Base-by-base conservation (phyloP, 2,113 vertebrate genomes). In the Okapia johnstoni region DNA sequence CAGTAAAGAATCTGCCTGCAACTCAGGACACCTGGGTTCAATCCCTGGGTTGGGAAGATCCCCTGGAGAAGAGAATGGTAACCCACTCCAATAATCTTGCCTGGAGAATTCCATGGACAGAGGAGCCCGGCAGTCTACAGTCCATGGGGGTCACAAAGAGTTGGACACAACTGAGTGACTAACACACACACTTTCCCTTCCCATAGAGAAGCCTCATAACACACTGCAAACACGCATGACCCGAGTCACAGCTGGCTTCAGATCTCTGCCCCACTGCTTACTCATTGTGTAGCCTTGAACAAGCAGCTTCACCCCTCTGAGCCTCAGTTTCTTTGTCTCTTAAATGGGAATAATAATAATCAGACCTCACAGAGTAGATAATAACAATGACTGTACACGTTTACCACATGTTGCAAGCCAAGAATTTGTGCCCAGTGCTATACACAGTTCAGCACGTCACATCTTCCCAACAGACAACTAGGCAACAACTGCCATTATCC, bases 351-450 rank as follows among this genome's bases (percentile, higher is more conserved):
- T 28, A 50, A 33, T 15, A 33, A 2, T 8, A 14, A 23, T 6
- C 52, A 7, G 0, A 15, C 11, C 36, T 66, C 43, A 23, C 2
- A 6, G 26, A 88, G 66, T 0, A 30, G 58, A 10, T 25, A 7
- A 16, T 36, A 3, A 17, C 16, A 36, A 33, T 8, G 85, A 1
- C 36, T 3, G 21, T 30, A 14, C 13, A 6, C 0, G 1, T 6
- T 54, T 14, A 19, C 4, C 25, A 0, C 1, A 0, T 28, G 33
- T 55, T 28, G 1, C 0, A 26, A 50, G 30, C 16, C n/a, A 30
- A 3, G 36, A 6, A 1, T 23, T 14, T 16, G 4, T 25, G 17
- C 5, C n/a, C 46, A 14, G 2, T 1, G 13, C 40, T 28, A 7
- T 43, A 12, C 2, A 15, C 5, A 16, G n/a, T 46, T 63, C n/a